Base-by-base conservation (phyloP, 1,140 invertebrate species). In the Charaxes varanes region DNA sequence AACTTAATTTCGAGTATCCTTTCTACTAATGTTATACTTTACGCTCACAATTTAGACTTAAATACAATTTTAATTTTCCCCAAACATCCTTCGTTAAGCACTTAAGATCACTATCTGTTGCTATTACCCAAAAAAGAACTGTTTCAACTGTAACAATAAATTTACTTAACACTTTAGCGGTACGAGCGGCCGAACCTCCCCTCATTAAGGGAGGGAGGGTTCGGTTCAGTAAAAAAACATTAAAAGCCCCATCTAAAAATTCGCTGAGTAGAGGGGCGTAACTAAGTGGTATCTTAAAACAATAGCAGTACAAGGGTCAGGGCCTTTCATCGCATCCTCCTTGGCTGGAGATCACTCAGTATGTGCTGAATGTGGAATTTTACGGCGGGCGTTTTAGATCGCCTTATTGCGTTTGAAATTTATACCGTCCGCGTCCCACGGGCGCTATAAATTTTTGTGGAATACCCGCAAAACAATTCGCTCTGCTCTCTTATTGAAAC, bases 211-310 rank as follows among this genome's bases (percentile, higher is more conserved):
- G 74, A 73, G 43, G 70, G 76, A 66, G 55, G 49, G 59, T 63
- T 66, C 17, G 30, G 46, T 55, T 62, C 66, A 79, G n/a, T n/a
- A 76, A 73, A 69, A 61, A 59, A 56, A 65, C 66, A 77, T 46
- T 47, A 41, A 47, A 73, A 63, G 51, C 48, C 50, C 55, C 58
- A 57, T 67, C 59, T 71, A 53, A 60, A 65, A 76, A 73, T 61
- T 70, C 54, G 58, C 53, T 62, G 63, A 78, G 64, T 52, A 59
- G 55, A 53, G 64, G 72, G 67, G 74, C 63, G 76, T 78, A 77
- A 78, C 73, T 62, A 82, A 82, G 71, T 71, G 71, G 59, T 53
- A 58, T 62, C 73, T 80, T 82, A 80, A 82, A 82, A 82, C 78
- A 82, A 82, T 80, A 82, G 77, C 74, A 81, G 77, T 68, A 67